Conservation (phyloP, 1,140 invertebrate genomes). For the Latrodectus geometricus region DNA sequence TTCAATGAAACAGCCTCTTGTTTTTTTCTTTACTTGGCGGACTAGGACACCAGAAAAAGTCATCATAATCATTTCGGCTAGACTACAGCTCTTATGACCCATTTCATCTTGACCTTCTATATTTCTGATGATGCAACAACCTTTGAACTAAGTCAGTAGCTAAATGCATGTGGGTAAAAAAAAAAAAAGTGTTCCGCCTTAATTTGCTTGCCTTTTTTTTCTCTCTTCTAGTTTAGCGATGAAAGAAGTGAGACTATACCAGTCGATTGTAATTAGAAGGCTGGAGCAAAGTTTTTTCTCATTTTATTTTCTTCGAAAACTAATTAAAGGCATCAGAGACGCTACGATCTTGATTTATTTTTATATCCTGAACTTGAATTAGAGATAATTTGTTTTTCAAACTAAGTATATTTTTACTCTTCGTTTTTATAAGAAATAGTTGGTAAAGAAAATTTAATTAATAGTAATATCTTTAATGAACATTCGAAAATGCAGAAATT, state of each 20-base stretch:
- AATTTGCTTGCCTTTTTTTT: background rate
- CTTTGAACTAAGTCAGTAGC: background rate
- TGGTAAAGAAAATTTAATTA: too few species aligned
- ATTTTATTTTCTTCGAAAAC: background rate
- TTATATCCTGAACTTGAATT: too few species aligned
- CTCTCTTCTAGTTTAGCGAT: background rate
- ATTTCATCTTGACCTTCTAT: conserved; percentile 17
- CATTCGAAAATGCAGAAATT: too few species aligned
- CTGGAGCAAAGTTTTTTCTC: background rate
- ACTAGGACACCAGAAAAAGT: conserved; percentile 1
- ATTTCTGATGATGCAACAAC: conserved; percentile 32
- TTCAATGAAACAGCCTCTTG: background rate
- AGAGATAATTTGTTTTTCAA: too few species aligned
- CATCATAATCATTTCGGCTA: conserved; percentile 20
- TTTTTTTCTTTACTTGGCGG: background rate
- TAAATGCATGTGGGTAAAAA: background rate
- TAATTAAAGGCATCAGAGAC: background rate
- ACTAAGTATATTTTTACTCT: too few species aligned
- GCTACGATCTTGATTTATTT: too few species aligned
- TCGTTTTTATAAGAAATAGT: too few species aligned
- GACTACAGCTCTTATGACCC: conserved; percentile 13
- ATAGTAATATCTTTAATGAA: too few species aligned
- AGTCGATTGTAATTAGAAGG: background rate
- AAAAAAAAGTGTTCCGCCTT: background rate
- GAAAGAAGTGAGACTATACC: background rate